Evolutionary conservation across 2,888 invertebrate species (phyloP).

Genomic region (Aleiodes leptofemur): DNA sequence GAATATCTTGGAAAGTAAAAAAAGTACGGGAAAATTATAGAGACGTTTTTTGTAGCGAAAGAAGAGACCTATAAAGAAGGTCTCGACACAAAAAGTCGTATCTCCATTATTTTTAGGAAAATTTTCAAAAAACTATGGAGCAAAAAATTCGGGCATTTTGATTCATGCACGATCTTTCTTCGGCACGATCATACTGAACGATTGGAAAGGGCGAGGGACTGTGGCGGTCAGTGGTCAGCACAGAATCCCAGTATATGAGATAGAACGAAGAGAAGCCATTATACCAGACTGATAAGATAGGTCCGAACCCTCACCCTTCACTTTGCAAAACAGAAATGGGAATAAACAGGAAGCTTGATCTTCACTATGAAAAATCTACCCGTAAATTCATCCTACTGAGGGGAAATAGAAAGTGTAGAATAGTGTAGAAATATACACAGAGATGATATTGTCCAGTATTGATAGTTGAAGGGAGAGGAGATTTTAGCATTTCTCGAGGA

Average conservation of each 20-base stretch:
- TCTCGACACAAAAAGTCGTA: too few species aligned
- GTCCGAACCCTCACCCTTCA: constrained; percentile 61
- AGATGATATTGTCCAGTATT: constrained; percentile 32
- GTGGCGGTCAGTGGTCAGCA: constrained; percentile 69
- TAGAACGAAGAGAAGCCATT: constrained; percentile 70
- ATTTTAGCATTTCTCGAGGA: constrained; percentile 36
- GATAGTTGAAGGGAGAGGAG: not conserved
- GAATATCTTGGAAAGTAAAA: too few species aligned
- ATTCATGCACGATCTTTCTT: not conserved
- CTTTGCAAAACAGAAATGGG: too few species aligned
- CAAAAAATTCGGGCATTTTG: too few species aligned
- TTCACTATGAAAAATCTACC: constrained; percentile 72
- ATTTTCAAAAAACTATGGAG: too few species aligned
- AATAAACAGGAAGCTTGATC: constrained; percentile 71
- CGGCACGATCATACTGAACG: constrained; percentile 4
- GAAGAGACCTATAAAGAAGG: too few species aligned
- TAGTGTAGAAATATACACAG: constrained; percentile 12
- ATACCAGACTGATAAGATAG: constrained; percentile 72
- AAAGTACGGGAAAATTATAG: too few species aligned
- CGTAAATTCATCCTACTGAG: constrained; percentile 57
- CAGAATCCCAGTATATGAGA: constrained; percentile 69
- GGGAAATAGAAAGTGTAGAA: constrained; percentile 50
- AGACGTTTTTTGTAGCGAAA: too few species aligned
- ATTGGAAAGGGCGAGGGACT: constrained; percentile 66
- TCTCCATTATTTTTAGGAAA: too few species aligned